These are phyloP conservation scores for Nothobranchius furzeri DNA, from an alignment of 2,113 vertebrate species.

Conservation along the genomic window DNA sequence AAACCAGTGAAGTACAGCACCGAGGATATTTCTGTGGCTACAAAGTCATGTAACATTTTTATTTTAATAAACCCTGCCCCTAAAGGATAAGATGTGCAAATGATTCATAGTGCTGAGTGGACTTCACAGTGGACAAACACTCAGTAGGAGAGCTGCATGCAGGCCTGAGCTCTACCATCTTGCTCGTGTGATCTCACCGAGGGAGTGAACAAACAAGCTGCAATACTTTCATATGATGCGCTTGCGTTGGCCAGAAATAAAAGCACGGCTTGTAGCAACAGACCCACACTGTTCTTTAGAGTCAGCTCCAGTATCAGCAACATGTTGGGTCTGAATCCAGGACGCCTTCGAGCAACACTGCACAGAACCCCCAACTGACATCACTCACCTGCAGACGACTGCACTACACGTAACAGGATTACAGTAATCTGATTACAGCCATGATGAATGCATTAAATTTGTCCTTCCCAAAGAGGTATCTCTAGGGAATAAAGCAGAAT, in stretches of 20 bases:
- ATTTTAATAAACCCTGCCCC: slow-evolving; percentile 23
- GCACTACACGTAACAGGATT: slow-evolving; percentile 22
- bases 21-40: slow-evolving; percentile 30
- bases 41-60: slow-evolving; percentile 34
- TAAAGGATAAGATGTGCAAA: slow-evolving; percentile 54
- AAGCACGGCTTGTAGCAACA: slow-evolving; percentile 64
- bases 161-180: slow-evolving; percentile 30
- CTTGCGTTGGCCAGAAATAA: slow-evolving; percentile 64
- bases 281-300: slow-evolving; percentile 61
- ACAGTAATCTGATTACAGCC: slow-evolving; percentile 58
- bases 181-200: slow-evolving; percentile 58
- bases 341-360: slow-evolving; percentile 37
- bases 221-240: slow-evolving; percentile 57
- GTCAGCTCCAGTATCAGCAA: slow-evolving; percentile 37
- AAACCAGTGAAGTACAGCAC: slow-evolving; percentile 5
- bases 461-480: neutral
- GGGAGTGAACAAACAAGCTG: slow-evolving; percentile 67
- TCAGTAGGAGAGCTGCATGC: slow-evolving; percentile 46
- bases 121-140: slow-evolving; percentile 29
- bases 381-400: slow-evolving; percentile 24
- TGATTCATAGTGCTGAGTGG: slow-evolving; percentile 35
- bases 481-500: neutral
- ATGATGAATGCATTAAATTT: neutral
- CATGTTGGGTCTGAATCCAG: slow-evolving; percentile 36
- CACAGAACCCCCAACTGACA: slow-evolving; percentile 29